Evolutionary conservation across 1,140 invertebrate genomes (phyloP), one percentile per base, ranked within the genome.

Genomic region (Dinothrombium tinctorium): DNA sequence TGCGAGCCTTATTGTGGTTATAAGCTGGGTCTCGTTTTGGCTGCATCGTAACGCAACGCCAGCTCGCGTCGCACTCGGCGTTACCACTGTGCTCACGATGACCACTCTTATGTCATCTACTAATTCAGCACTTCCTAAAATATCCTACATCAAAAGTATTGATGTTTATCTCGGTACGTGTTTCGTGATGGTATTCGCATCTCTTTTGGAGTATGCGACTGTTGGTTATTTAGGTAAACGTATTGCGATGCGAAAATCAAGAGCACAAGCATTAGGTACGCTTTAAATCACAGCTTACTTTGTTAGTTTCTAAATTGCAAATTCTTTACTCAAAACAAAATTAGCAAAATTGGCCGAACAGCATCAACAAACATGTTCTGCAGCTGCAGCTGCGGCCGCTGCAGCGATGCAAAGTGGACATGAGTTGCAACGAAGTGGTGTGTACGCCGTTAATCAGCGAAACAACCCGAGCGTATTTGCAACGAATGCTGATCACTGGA

Each of bases 21-120:
- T 95, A 64, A 90, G 83, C 51, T 95, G 89, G 87, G 87, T 95
- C 55, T 83, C 78, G 56, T 89, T 87, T 68, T 87, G 80, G 79
- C 65, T 82, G 54, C 77, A 90, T 64, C 71, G 84, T 56, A 86
- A 89, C 62, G 87, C 87, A 49, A 92, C 86, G 45, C 89, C 89
- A 48, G 89, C 89, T 53, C 69, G 89, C 61, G 86, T 95, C 48
- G 77, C 87, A 50, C 69, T 95, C 53, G 86, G 86, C 81, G 61
- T 64, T 46, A 63, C 64, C 37, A 62, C 56, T 55, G 54, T 64
- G 17, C 52, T 65, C 17, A 63, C 62, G 6, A 64, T 65, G 54
- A 63, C 60, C 12, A 64, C 63, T 17, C 50, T 64, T n/a, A 57
- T 65, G 38, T 65, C 62, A 20, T 60, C 56, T 8, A 66, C 64